Conservation (phyloP, 2,888 invertebrate genomes). For the Chorisops tibialis region DNA sequence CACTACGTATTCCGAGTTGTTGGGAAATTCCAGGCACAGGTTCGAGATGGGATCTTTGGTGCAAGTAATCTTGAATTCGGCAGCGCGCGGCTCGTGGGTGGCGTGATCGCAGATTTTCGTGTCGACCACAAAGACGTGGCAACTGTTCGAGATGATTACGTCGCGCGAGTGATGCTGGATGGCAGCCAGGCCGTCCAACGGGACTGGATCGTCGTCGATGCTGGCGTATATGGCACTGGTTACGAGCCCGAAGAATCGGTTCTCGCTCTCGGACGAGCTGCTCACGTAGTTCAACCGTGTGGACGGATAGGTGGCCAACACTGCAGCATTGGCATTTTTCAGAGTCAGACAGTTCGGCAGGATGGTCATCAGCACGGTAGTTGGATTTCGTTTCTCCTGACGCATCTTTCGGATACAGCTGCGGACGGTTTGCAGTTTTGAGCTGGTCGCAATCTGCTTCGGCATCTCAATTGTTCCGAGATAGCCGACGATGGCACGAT, state of each 20-base stretch:
- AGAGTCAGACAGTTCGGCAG: conserved; percentile 75
- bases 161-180: conserved; percentile 40
- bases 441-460: conserved; percentile 70
- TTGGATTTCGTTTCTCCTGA: conserved; percentile 82
- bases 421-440: conserved; percentile 73
- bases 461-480: conserved; percentile 96
- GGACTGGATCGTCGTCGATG: conserved; percentile 43
- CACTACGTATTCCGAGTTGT: conserved; percentile 74
- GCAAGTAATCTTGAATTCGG: conserved; percentile 81
- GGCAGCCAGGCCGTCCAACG: conserved; percentile 34
- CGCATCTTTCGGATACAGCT: conserved; percentile 85
- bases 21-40: conserved; percentile 85
- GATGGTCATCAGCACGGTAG: conserved; percentile 81
- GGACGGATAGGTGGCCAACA: conserved; percentile 83
- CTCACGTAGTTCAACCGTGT: conserved; percentile 85
- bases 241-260: conserved; percentile 88
- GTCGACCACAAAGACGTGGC: conserved; percentile 93
- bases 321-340: conserved; percentile 72
- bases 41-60: conserved; percentile 74
- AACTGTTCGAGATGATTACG: conserved; percentile 74
- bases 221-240: conserved; percentile 69
- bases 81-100: conserved; percentile 74
- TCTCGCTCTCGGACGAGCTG: conserved; percentile 85
- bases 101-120: conserved; percentile 79
- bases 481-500: conserved; percentile 87